Evolutionary conservation across 2,888 invertebrate species (phyloP).

Genomic region (Tinea trinotella): DNA sequence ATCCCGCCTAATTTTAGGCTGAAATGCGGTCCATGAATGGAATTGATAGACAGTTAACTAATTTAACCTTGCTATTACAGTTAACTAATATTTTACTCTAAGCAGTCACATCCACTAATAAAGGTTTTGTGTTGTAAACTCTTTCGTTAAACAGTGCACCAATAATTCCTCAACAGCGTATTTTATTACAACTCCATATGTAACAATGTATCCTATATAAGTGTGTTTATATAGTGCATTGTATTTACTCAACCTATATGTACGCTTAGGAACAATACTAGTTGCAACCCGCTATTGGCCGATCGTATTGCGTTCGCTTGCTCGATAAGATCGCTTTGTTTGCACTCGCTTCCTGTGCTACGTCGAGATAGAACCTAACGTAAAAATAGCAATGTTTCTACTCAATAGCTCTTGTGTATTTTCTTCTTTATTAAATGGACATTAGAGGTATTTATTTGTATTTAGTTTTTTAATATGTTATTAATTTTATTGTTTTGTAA

Average conservation of each 20-base stretch:
- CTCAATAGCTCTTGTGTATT: background rate
- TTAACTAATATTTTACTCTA: too few relatives aligned
- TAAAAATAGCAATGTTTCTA: conserved; percentile 9
- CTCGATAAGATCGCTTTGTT: conserved; percentile 34
- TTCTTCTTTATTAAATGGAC: conserved; percentile 4
- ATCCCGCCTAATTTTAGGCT: too few relatives aligned
- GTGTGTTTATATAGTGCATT: background rate
- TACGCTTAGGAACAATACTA: background rate
- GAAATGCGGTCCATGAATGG: too few relatives aligned
- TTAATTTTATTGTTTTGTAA: too few relatives aligned
- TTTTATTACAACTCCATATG: background rate
- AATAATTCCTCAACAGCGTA: too few relatives aligned
- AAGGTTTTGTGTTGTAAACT: too few relatives aligned
- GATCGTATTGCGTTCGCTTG: conserved; percentile 30
- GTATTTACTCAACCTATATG: background rate
- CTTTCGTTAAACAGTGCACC: too few relatives aligned
- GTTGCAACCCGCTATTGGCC: conserved; percentile 23
- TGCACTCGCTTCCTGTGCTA: conserved; percentile 25
- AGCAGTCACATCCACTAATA: too few relatives aligned
- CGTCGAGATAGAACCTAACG: conserved; percentile 9
- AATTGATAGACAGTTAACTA: too few relatives aligned
- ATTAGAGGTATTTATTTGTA: background rate
- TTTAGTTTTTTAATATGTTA: background rate
- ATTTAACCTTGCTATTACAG: too few relatives aligned
- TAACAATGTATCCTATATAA: background rate